Evolutionary conservation across 1,140 invertebrate species (phyloP).

Genomic region (Chymomyza costata): DNA sequence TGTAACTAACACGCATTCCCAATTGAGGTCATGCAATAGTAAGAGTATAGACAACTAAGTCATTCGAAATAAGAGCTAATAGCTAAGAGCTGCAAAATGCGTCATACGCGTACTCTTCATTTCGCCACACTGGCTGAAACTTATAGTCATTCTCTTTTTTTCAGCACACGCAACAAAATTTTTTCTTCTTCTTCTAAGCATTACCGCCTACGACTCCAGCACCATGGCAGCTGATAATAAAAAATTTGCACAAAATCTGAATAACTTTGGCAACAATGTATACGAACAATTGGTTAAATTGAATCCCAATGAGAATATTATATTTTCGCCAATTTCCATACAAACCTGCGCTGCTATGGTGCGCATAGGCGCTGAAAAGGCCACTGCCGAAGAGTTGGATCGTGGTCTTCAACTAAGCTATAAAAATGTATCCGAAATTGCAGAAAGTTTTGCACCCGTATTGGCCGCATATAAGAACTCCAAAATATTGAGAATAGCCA

Average conservation of each 20-base stretch:
- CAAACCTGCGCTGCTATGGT: constrained; percentile 73
- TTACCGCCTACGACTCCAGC: too few relatives aligned
- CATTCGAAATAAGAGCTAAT: too few relatives aligned
- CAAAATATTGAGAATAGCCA: constrained; percentile 77
- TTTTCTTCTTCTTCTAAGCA: too few relatives aligned
- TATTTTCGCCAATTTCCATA: constrained; percentile 75
- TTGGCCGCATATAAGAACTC: constrained; percentile 57
- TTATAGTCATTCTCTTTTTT: too few relatives aligned
- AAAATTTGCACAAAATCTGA: constrained; percentile 34
- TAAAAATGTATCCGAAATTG: constrained; percentile 17
- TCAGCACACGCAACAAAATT: too few relatives aligned
- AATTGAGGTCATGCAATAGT: too few relatives aligned
- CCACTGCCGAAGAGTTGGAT: constrained; percentile 77
- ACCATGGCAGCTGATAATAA: too few relatives aligned
- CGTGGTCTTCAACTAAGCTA: constrained; percentile 65
- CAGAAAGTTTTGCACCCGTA: constrained; percentile 38
- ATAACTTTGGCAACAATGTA: constrained; percentile 24
- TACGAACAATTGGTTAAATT: constrained; percentile 15
- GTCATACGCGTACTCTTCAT: too few relatives aligned
- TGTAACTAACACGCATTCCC: too few relatives aligned
- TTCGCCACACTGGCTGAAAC: too few relatives aligned
- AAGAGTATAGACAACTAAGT: too few relatives aligned
- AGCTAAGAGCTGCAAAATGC: too few relatives aligned
- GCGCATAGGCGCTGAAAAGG: constrained; percentile 76
- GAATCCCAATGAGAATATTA: constrained; percentile 57